phyloP scores from a whole-genome alignment of 2,888 invertebrate species.

The Leucania comma region DNA sequence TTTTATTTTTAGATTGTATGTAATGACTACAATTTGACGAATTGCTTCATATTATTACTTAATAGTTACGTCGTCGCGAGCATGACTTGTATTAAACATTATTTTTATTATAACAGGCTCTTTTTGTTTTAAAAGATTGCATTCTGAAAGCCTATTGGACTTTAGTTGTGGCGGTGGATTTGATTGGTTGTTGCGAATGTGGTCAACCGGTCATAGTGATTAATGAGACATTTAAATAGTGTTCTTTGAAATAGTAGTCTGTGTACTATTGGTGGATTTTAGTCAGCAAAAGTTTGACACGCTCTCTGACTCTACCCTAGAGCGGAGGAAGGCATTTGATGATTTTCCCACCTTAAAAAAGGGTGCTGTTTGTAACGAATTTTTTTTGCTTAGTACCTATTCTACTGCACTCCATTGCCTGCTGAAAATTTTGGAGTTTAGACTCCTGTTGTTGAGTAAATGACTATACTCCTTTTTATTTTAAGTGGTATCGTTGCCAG shows the following conservation, averaged over 20 bases:
- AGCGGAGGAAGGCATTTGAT: too few species aligned
- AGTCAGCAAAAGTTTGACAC: neutral
- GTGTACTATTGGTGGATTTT: neutral
- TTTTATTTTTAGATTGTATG: conserved; percentile 27
- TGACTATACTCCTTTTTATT: too few species aligned
- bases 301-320: too few species aligned
- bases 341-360: too few species aligned
- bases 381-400: too few species aligned
- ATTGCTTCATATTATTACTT: conserved; percentile 39
- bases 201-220: neutral
- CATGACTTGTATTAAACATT: neutral
- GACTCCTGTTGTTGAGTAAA: too few species aligned
- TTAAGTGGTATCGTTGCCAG: too few species aligned
- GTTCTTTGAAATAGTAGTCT: neutral
- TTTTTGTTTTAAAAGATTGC: conserved; percentile 2
- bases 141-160: neutral
- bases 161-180: neutral
- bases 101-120: neutral
- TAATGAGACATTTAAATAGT: too few species aligned
- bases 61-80: conserved; percentile 24
- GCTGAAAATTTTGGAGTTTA: too few species aligned
- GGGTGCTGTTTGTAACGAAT: too few species aligned
- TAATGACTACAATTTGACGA: conserved; percentile 40
- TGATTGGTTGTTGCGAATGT: neutral
- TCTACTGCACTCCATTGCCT: too few species aligned